Conservation (phyloP, 2,797 vertebrate species). For the Gallinago solitaria region DNA sequence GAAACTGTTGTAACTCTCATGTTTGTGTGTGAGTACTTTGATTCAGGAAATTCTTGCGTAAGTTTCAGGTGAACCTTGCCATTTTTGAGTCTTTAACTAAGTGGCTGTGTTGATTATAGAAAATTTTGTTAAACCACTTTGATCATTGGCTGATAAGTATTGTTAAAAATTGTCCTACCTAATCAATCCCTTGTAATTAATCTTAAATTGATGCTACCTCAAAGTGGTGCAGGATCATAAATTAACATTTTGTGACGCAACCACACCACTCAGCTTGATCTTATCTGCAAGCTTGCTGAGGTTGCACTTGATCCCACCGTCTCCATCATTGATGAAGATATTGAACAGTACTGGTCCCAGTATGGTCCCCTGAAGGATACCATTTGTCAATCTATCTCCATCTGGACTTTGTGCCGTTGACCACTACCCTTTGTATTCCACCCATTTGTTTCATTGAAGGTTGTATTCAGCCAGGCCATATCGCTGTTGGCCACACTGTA, state of each 20-base stretch:
- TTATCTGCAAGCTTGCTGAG: background rate
- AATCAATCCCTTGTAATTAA: background rate
- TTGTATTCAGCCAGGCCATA: background rate
- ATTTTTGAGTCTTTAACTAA: background rate
- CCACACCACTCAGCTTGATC: background rate
- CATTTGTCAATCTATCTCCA: background rate
- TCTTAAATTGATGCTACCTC: background rate
- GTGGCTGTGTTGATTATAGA: background rate
- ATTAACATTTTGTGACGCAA: background rate
- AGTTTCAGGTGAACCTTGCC: background rate
- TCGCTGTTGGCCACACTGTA: background rate
- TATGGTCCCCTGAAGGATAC: background rate
- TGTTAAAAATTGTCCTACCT: background rate
- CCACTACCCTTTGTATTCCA: background rate
- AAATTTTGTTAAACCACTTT: background rate
- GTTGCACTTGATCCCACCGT: background rate
- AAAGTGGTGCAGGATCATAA: background rate
- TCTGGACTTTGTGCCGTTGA: background rate
- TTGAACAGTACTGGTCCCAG: background rate
- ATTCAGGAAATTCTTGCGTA: background rate
- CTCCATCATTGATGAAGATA: background rate
- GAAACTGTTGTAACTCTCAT: background rate
- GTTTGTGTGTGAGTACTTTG: background rate
- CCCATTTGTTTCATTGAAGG: background rate
- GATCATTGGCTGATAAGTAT: background rate